Conservation (phyloP, 2,888 invertebrate species). For the Rugalucina vietnamica region DNA sequence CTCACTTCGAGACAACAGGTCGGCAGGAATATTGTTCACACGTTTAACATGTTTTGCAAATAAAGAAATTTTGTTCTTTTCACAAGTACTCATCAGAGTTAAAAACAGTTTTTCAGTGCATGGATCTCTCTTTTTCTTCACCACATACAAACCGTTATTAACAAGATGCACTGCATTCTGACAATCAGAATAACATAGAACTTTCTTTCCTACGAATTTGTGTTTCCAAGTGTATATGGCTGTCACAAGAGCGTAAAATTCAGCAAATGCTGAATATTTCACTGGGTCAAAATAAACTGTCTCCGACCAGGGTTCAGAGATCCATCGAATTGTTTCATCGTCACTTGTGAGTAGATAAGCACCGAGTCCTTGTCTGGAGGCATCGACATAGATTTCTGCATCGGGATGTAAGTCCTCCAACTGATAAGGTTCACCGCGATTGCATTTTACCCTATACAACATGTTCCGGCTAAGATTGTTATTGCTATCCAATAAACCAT, state of each 20-base stretch:
- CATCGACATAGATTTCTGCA: slow-evolving; percentile 68
- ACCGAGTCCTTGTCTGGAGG: slow-evolving; percentile 66
- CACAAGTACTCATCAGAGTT: slow-evolving; percentile 49
- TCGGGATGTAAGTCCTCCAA: slow-evolving; percentile 44
- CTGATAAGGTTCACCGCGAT: background rate
- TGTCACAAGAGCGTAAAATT: slow-evolving; percentile 68
- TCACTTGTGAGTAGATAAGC: slow-evolving; percentile 64
- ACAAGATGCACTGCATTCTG: slow-evolving; percentile 47
- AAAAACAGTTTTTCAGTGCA: background rate
- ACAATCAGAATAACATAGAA: slow-evolving; percentile 66
- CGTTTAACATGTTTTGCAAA: slow-evolving; percentile 59
- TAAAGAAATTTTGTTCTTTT: slow-evolving; percentile 57
- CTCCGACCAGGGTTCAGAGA: slow-evolving; percentile 60
- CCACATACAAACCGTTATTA: slow-evolving; percentile 49
- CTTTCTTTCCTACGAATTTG: slow-evolving; percentile 64
- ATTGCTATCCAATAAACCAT: slow-evolving; percentile 39
- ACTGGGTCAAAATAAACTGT: slow-evolving; percentile 17
- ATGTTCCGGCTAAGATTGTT: slow-evolving; percentile 31
- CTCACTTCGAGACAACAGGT: slow-evolving; percentile 60
- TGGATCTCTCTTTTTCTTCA: background rate
- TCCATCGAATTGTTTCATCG: slow-evolving; percentile 58
- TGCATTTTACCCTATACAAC: slow-evolving; percentile 7
- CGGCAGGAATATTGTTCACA: slow-evolving; percentile 66
- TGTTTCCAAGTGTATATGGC: slow-evolving; percentile 74
- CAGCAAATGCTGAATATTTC: slow-evolving; percentile 45